Evolutionary conservation across 2,113 vertebrate species (phyloP).

Genomic region (Psammodynastes pulverulentus): DNA sequence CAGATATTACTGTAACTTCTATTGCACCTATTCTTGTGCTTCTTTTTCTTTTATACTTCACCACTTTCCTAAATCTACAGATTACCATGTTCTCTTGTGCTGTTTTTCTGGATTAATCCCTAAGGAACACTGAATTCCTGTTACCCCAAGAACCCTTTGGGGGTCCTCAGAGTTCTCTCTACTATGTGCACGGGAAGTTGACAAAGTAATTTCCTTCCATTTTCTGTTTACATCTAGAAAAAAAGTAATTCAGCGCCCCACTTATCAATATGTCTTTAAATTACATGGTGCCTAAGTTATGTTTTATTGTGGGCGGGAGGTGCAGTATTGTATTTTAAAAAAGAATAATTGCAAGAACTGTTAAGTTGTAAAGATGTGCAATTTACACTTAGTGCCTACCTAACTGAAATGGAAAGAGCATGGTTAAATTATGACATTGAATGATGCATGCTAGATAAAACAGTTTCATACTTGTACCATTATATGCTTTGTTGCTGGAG

Average conservation of each 20-base stretch:
- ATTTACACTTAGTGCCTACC: slow-evolving; percentile 26
- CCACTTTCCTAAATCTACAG: neutral
- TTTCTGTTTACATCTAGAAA: slow-evolving; percentile 8
- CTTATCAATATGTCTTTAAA: slow-evolving; percentile 29
- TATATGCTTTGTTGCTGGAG: neutral
- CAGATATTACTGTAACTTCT: neutral
- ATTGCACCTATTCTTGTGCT: neutral
- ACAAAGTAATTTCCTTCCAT: neutral
- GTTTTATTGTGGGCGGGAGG: slow-evolving; percentile 47
- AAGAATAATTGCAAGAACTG: slow-evolving; percentile 39
- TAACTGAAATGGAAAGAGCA: slow-evolving; percentile 1
- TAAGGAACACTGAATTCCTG: neutral
- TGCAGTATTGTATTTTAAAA: slow-evolving; percentile 46
- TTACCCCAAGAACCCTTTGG: neutral
- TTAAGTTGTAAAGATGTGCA: slow-evolving; percentile 42
- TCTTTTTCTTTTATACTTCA: neutral
- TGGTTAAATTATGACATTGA: slow-evolving; percentile 3
- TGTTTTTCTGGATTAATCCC: neutral
- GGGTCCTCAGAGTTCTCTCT: neutral
- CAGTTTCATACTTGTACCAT: fast-evolving
- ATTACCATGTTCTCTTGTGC: neutral
- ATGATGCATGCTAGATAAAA: slow-evolving; percentile 18
- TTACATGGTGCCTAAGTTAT: slow-evolving; percentile 7
- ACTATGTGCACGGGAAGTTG: slow-evolving; percentile 5
- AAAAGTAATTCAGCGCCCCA: neutral